These are phyloP conservation scores for Sorex maritimensis DNA, from an alignment of 2,797 vertebrate species.

Conservation along the genomic window DNA sequence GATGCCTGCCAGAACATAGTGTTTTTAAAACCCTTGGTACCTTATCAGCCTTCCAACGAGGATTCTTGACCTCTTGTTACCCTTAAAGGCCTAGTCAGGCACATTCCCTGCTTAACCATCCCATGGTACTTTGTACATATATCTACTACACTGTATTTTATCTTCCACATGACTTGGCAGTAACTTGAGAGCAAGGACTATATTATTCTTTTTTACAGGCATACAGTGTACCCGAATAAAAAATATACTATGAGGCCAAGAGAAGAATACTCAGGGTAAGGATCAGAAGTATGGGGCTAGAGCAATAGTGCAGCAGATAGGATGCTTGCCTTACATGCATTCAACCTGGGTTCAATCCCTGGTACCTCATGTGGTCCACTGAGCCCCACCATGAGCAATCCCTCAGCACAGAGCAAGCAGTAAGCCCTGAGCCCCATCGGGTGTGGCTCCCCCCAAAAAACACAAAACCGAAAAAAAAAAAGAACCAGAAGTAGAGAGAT, in stretches of 20 bases:
- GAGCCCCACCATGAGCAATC: too few relatives aligned
- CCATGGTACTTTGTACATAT: neutral
- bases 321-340: too few relatives aligned
- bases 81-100: neutral
- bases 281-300: slow-evolving; percentile 5
- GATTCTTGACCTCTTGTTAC: neutral
- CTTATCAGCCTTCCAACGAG: neutral
- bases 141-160: neutral
- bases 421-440: too few relatives aligned
- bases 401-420: too few relatives aligned
- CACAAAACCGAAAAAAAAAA: too few relatives aligned
- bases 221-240: slow-evolving; percentile 3
- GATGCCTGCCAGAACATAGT: neutral
- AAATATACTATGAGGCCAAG: slow-evolving; percentile 17
- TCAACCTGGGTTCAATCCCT: too few relatives aligned
- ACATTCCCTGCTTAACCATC: neutral
- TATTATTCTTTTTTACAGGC: slow-evolving; percentile 3
- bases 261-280: slow-evolving; percentile 44
- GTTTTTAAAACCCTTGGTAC: neutral
- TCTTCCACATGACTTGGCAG: neutral
- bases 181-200: slow-evolving; percentile 11
- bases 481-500: neutral
- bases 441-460: too few relatives aligned
- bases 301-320: too few relatives aligned
- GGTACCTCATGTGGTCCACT: too few relatives aligned